Base-by-base conservation (phyloP, 2,797 vertebrate species). In the Galaxias olidus region DNA sequence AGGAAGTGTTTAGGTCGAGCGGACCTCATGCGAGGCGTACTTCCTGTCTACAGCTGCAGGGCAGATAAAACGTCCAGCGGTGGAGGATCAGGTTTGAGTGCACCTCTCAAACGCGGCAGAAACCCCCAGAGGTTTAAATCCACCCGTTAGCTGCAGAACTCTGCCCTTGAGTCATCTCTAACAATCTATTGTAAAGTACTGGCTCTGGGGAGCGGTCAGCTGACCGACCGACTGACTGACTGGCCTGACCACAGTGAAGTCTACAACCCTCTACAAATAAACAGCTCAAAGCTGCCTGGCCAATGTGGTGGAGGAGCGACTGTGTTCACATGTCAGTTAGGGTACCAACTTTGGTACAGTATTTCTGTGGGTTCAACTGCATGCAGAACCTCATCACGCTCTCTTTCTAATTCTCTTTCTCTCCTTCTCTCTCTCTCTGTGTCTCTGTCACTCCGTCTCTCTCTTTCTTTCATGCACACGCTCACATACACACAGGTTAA, bases 1-100 rank as follows among this genome's bases (percentile, higher is more conserved):
- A 91, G 89, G 87, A 91, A 90, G 87, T 51, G 13, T 89, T 88
- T 85, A 83, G 82, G 85, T 84, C 80, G 73, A 88, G 81, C 90
- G 79, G 80, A 73, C 78, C 79, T 89, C 86, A 90, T 81, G 84
- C 88, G 79, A 91, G 84, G 86, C 87, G 66, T 87, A 73, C 81
- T 90, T 90, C 86, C 89, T 63, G 62, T 82, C 81, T 68, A 45
- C 75, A 42, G 64, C 71, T 19, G 69, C 73, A 17, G 61, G 4
- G 61, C 74, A 74, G 82, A 82, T 80, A 80, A 64, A 74, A 58
- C 9, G 61, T 61, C 68, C 44, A 40, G 58, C 57, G 63, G 71
- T 8, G n/a, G 15, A 65, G 53, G 65, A 70, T 59, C 63, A 58
- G 40, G 17, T 65, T 1, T 15, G 52, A 74, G 44, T 58, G 61